Evolutionary conservation across 2,797 vertebrate species (phyloP), one percentile per base, ranked within the genome.

Genomic region (Gallinago nigripennis): DNA sequence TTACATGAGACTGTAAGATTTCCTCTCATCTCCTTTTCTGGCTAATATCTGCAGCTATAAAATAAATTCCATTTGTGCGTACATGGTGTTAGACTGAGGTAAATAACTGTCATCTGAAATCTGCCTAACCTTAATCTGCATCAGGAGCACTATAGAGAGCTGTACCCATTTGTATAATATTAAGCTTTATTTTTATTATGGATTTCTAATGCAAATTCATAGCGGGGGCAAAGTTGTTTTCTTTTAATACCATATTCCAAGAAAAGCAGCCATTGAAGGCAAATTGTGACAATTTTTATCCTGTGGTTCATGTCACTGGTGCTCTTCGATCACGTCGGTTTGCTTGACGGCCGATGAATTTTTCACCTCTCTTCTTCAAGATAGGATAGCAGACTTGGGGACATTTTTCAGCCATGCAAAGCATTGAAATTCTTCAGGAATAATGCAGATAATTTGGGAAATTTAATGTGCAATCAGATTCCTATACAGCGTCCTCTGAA

Each of bases 161-260:
- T 35, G 31, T 61, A 92, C 91, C 92, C 95, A 89, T 95, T 95
- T 94, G 90, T 96, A 88, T 95, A 80, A 95, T 92, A 88, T 92
- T 96, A 90, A 88, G 86, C 88, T 86, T 95, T 91, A 94, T 94
- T 95, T 96, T 94, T 96, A 92, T 92, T 95, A 96, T 76, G 91
- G 58, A 91, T 95, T 96, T 96, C 94, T 90, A 93, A 95, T 95
- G 90, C 86, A 96, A 97, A 96, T 96, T 93, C 92, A 48, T 90
- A 75, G 71, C 28, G 37, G 90, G 82, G 86, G 72, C n/a, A 66
- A 94, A 95, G 71, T 92, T 95, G 87, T 92, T 94, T 95, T 95
- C 86, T 91, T 92, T 93, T 90, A 93, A 91, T 95, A 78, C 53
- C 9, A 3, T 37, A 61, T 75, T 95, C 65, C 82, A 80, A 79